These are phyloP conservation scores for Scrobipalpa atriplicella DNA, from an alignment of 2,888 invertebrate genomes.

Conservation along the genomic window DNA sequence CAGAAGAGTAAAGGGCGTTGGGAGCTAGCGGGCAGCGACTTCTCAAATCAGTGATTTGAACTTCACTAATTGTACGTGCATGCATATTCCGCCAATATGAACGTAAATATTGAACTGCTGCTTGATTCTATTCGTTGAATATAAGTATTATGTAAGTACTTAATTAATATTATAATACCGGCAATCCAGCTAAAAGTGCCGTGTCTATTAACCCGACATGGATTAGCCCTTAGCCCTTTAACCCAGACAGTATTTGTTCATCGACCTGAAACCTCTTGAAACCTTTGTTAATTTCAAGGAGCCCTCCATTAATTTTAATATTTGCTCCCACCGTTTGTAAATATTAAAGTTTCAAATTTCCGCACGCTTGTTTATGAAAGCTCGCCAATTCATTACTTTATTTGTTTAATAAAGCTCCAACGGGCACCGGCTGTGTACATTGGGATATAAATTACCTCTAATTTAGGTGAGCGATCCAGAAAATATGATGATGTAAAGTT, in stretches of 20 bases:
- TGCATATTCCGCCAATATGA: too few species aligned
- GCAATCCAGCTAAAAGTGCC: not conserved
- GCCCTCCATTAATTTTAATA: conserved; percentile 54
- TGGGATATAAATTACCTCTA: conserved; percentile 79
- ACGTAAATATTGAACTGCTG: too few species aligned
- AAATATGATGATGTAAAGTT: conserved; percentile 79
- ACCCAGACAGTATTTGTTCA: conserved; percentile 33
- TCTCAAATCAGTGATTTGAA: too few species aligned
- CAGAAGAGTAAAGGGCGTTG: too few species aligned
- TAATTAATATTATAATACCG: not conserved
- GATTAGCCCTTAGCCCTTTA: not conserved
- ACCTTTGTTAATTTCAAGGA: conserved; percentile 37
- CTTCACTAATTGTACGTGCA: too few species aligned
- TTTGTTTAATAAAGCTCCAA: conserved; percentile 77
- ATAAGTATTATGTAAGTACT: too few species aligned
- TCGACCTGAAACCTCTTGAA: conserved; percentile 33
- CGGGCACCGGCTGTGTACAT: conserved; percentile 68
- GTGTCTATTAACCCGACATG: not conserved
- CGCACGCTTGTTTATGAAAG: conserved; percentile 62
- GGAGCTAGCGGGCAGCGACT: too few species aligned
- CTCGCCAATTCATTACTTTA: conserved; percentile 66
- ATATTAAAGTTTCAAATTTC: conserved; percentile 71
- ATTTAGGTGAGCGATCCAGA: conserved; percentile 77
- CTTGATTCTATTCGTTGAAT: too few species aligned
- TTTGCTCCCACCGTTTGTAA: conserved; percentile 57